Evolutionary conservation across 2,113 vertebrate genomes (phyloP).

Genomic region (Thryonomys swinderianus): DNA sequence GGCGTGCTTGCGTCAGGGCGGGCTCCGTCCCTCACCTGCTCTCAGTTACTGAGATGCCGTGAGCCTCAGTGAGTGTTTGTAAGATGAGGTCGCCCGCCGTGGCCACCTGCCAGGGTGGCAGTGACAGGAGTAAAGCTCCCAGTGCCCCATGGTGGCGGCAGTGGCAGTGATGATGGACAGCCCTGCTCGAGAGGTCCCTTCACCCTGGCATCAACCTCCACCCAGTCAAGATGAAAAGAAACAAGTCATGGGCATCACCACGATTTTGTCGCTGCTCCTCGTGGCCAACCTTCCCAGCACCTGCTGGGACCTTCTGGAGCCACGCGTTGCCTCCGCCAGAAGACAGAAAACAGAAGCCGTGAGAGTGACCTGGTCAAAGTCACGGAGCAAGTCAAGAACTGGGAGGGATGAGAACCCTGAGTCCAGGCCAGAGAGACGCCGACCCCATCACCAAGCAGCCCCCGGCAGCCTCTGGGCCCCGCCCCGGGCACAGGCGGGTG

Average conservation of each 20-base stretch:
- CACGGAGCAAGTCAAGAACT: not conserved
- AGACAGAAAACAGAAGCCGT: not conserved
- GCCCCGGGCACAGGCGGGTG: not conserved
- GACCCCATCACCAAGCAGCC: not conserved
- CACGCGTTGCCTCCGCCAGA: fast-evolving
- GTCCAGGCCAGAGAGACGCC: not conserved
- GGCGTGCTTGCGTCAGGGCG: not conserved
- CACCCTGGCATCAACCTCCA: not conserved
- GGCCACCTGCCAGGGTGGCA: not conserved
- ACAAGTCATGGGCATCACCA: fast-evolving
- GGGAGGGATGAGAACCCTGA: constrained; percentile 35
- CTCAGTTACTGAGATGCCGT: not conserved
- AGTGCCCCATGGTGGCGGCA: not conserved
- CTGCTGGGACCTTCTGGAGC: not conserved
- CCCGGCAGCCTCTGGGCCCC: not conserved
- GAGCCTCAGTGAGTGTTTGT: not conserved
- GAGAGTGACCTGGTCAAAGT: not conserved
- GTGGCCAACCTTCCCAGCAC: not conserved
- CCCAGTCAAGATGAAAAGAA: not conserved
- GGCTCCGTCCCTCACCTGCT: not conserved
- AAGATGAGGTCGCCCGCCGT: not conserved
- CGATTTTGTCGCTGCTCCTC: not conserved
- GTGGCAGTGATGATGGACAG: fast-evolving
- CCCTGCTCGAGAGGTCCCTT: not conserved
- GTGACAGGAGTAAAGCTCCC: not conserved